phyloP scores from a whole-genome alignment of 1,140 invertebrate species.

The Lucilia sericata region DNA sequence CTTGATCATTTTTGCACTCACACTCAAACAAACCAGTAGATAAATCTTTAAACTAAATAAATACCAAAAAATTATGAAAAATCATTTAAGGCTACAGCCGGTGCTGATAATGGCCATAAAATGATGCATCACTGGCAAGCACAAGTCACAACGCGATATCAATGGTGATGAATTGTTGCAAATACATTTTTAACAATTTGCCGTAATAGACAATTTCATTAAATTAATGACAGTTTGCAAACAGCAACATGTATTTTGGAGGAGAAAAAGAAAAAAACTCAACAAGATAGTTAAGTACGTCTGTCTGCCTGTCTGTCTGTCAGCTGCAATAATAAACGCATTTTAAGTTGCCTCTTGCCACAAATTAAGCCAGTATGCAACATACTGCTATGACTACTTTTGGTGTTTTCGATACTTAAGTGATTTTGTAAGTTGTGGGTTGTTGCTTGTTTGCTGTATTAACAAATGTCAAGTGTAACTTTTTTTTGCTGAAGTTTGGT shows the following conservation, averaged over 20 bases:
- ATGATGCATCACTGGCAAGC: background rate
- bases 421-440: background rate
- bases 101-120: background rate
- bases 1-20: background rate
- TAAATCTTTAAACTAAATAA: background rate
- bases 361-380: background rate
- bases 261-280: background rate
- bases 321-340: background rate
- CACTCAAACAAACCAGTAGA: background rate
- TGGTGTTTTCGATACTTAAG: background rate
- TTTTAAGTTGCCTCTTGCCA: background rate
- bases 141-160: background rate
- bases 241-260: background rate
- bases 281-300: background rate
- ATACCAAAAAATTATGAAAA: background rate
- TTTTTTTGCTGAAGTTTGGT: background rate
- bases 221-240: constrained; percentile 17
- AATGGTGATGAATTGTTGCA: constrained; percentile 1
- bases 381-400: background rate
- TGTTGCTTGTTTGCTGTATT: background rate
- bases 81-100: background rate
- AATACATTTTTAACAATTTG: background rate
- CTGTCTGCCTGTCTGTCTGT: background rate
- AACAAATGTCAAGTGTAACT: constrained; percentile 20
- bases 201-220: background rate